Percentiles rank a stretch among this genome's conserved stretches.
Conservation (phyloP, 1,140 invertebrate species). For the Drosophila kanapiae region DNA sequence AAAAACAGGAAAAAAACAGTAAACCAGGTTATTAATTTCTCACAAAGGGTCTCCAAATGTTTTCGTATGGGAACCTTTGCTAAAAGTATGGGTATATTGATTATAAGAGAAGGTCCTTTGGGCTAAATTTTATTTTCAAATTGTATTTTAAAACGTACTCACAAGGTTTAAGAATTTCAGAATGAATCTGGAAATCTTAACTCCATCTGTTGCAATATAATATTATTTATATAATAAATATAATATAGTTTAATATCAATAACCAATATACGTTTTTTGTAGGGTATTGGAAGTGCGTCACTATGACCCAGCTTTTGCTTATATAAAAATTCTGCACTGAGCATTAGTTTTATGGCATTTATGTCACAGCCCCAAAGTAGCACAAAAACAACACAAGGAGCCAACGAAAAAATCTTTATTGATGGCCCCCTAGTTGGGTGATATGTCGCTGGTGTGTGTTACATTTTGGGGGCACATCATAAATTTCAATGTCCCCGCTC, state of each 20-base stretch:
- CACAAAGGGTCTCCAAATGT: slow-evolving; percentile 51
- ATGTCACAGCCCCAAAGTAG: slow-evolving; percentile 45
- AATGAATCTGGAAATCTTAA: too few species aligned
- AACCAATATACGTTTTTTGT: background rate
- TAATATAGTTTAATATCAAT: background rate
- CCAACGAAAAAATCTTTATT: slow-evolving; percentile 60
- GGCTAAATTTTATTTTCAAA: background rate
- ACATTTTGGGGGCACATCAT: slow-evolving; percentile 55
- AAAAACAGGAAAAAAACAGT: slow-evolving; percentile 44
- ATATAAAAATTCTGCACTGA: slow-evolving; percentile 36
- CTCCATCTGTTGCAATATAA: too few species aligned
- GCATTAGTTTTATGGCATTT: slow-evolving; percentile 79
- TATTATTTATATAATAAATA: background rate
- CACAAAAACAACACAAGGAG: slow-evolving; percentile 23
- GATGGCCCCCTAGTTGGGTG: slow-evolving; percentile 43
- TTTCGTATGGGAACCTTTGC: slow-evolving; percentile 19
- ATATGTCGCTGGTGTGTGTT: slow-evolving; percentile 17
- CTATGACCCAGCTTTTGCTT: background rate
- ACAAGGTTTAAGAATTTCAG: too few species aligned
- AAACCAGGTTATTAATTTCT: slow-evolving; percentile 84
- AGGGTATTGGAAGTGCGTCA: slow-evolving; percentile 15
- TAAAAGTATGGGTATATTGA: slow-evolving; percentile 32
- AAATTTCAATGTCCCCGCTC: slow-evolving; percentile 57
- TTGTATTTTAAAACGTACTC: background rate
- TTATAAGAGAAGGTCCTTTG: background rate